Evolutionary conservation across 35 echinoderm and acorn worm genomes (phyloP).

Genomic region (Holothuria glaberrima): DNA sequence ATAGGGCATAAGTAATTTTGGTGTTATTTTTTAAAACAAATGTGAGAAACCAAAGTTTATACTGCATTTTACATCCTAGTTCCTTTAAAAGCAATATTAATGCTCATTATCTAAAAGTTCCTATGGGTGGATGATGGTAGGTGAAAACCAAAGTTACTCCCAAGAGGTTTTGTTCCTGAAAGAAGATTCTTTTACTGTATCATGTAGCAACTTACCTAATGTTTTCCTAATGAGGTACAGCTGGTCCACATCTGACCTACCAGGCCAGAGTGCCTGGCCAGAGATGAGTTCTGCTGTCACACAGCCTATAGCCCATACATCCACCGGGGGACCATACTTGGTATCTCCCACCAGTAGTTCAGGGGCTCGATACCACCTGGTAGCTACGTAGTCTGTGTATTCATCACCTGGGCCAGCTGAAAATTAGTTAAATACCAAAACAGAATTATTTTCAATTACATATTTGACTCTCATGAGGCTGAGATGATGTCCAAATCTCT

Average conservation of each 20-base stretch:
- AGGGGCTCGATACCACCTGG: constrained; percentile 96
- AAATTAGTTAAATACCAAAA: constrained; percentile 33
- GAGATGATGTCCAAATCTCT: too few species aligned
- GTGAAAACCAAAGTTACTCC: too few species aligned
- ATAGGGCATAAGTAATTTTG: too few species aligned
- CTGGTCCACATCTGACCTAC: constrained; percentile 96
- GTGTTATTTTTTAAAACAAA: too few species aligned
- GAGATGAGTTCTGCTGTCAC: constrained; percentile 83
- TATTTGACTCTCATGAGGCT: background rate
- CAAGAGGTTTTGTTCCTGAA: too few species aligned
- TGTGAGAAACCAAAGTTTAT: too few species aligned
- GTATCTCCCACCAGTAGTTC: constrained; percentile 96
- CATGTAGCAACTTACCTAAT: constrained; percentile 76
- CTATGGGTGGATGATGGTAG: too few species aligned
- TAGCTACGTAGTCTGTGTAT: constrained; percentile 99
- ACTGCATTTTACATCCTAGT: too few species aligned
- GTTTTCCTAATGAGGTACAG: constrained; percentile 96
- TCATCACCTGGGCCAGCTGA: constrained; percentile 94
- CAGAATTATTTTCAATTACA: background rate
- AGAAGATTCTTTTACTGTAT: background rate
- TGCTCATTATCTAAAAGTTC: too few species aligned
- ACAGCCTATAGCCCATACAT: constrained; percentile 98
- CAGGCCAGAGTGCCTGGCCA: constrained; percentile 81
- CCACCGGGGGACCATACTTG: constrained; percentile 90
- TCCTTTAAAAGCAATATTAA: too few species aligned